phyloP scores from a whole-genome alignment of 1,140 invertebrate species.

The Dreissena rostriformis region DNA sequence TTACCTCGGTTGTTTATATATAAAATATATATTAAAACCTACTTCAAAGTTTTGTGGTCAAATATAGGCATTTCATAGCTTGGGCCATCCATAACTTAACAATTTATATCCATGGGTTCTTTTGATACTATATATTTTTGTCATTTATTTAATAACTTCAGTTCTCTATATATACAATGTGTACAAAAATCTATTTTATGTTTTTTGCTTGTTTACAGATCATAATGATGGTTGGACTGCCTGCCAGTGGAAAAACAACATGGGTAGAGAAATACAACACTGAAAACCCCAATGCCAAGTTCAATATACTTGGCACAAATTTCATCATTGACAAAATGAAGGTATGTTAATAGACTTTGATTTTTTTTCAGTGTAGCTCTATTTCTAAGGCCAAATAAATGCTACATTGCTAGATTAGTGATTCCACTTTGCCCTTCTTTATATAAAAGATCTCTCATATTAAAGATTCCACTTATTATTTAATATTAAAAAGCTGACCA shows the following conservation, averaged over 20 bases:
- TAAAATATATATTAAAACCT: too few species aligned
- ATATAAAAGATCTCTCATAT: not conserved
- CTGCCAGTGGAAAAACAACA: slow-evolving; percentile 93
- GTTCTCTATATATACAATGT: too few species aligned
- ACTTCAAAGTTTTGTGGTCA: too few species aligned
- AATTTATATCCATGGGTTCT: too few species aligned
- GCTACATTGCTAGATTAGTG: too few species aligned
- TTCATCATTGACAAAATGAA: slow-evolving; percentile 94
- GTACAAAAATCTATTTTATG: too few species aligned
- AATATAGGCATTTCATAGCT: too few species aligned
- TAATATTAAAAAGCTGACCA: not conserved
- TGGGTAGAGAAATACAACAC: slow-evolving; percentile 90
- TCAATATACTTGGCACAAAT: slow-evolving; percentile 92
- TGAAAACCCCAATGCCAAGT: slow-evolving; percentile 89
- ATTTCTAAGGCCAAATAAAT: not conserved
- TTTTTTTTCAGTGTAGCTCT: not conserved
- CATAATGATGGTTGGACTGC: slow-evolving; percentile 95
- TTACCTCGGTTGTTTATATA: too few species aligned
- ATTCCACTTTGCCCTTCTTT: too few species aligned
- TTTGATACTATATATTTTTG: too few species aligned
- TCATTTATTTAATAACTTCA: too few species aligned
- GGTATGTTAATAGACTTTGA: slow-evolving; percentile 82
- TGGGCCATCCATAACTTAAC: too few species aligned
- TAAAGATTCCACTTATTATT: not conserved
- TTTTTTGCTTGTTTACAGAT: slow-evolving; percentile 83